Evolutionary conservation across 2,888 invertebrate genomes (phyloP).

Genomic region (Acanthosepion esculentum): DNA sequence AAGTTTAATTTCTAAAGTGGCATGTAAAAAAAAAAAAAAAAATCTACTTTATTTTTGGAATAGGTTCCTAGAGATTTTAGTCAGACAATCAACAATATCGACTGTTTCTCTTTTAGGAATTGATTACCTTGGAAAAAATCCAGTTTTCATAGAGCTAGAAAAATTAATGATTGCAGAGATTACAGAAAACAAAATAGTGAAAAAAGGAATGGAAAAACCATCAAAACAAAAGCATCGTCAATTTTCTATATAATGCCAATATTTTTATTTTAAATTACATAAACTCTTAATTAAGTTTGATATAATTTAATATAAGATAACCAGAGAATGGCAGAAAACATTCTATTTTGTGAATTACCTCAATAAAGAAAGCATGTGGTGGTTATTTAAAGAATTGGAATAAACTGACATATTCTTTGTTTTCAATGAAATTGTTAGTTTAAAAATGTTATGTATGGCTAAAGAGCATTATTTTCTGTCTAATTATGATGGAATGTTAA

Average conservation of each 20-base stretch:
- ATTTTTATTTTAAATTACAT: too few relatives aligned
- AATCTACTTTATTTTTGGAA: not conserved
- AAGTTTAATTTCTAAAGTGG: not conserved
- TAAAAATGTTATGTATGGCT: too few relatives aligned
- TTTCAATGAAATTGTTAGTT: too few relatives aligned
- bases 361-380: too few relatives aligned
- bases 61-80: not conserved
- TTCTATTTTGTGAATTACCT: too few relatives aligned
- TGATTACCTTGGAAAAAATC: constrained; percentile 11
- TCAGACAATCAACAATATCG: constrained; percentile 33
- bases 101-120: not conserved
- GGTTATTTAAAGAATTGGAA: too few relatives aligned
- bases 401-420: too few relatives aligned
- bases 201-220: not conserved
- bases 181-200: not conserved
- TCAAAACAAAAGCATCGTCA: not conserved
- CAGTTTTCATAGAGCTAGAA: not conserved
- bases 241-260: not conserved
- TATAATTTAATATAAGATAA: too few relatives aligned
- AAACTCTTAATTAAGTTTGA: too few relatives aligned
- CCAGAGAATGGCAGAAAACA: too few relatives aligned
- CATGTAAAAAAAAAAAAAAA: not conserved
- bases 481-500: too few relatives aligned
- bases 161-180: not conserved
- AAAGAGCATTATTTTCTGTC: too few relatives aligned